phyloP scores from a whole-genome alignment of 37 sponge, comb jelly and placozoan genomes.

The Aphrocallistes beatrix region DNA sequence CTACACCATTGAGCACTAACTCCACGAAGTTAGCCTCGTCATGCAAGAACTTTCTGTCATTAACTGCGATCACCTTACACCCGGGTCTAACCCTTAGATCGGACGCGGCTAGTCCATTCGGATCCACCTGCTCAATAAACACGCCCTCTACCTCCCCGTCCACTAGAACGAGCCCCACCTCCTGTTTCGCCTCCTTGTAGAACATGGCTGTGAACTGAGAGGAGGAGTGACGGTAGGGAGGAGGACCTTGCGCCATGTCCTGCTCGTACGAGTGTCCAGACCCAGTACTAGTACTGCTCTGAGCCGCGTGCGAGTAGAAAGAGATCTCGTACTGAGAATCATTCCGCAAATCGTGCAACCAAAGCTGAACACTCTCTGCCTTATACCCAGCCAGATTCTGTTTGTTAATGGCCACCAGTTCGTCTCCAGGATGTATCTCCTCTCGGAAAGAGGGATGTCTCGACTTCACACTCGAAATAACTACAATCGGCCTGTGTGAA shows the following conservation, averaged over 20 bases:
- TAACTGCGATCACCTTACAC: not conserved
- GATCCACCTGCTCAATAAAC: not conserved
- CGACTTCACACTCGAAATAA: not conserved
- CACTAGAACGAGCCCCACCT: not conserved
- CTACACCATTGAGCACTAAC: not conserved
- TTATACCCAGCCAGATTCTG: not conserved
- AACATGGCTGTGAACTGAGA: not conserved
- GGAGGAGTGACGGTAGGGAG: not conserved
- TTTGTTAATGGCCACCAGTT: constrained; percentile 3
- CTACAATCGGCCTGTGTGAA: not conserved
- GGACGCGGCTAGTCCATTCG: not conserved
- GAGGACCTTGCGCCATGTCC: not conserved
- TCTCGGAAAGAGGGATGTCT: not conserved
- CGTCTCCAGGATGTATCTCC: constrained; percentile 4
- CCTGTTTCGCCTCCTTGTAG: not conserved
- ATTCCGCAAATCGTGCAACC: not conserved
- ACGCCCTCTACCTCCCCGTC: not conserved
- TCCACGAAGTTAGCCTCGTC: not conserved
- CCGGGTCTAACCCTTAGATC: not conserved
- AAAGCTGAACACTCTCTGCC: not conserved
- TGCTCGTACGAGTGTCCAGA: not conserved
- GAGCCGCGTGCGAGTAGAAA: not conserved
- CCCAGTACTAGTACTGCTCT: not conserved
- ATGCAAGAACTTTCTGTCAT: not conserved
- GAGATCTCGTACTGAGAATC: not conserved